These are phyloP conservation scores for Orthosia incerta DNA, from an alignment of 2,888 invertebrate species.

Conservation along the genomic window DNA sequence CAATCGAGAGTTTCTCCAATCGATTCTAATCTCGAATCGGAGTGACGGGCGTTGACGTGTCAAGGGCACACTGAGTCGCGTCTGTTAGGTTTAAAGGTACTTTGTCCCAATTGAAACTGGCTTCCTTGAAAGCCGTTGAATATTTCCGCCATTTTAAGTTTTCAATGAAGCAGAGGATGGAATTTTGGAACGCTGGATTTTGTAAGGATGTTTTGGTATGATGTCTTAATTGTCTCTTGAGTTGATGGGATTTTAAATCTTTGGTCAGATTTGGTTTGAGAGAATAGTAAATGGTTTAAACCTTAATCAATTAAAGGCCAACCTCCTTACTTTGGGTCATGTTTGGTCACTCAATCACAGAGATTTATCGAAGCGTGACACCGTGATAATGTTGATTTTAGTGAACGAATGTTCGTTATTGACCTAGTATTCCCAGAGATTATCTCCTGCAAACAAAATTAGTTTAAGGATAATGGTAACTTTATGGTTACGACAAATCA, in stretches of 20 bases:
- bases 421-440: too few species aligned
- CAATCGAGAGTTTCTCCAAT: slow-evolving; percentile 49
- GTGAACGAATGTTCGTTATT: too few species aligned
- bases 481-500: too few species aligned
- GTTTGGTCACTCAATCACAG: too few species aligned
- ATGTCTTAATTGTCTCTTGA: slow-evolving; percentile 11
- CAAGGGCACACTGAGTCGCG: slow-evolving; percentile 66
- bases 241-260: not conserved
- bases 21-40: slow-evolving; percentile 56
- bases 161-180: slow-evolving; percentile 46
- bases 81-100: slow-evolving; percentile 52
- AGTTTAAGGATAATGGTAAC: too few species aligned
- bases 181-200: slow-evolving; percentile 27
- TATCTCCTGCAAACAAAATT: too few species aligned
- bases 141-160: slow-evolving; percentile 54
- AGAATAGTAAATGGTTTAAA: too few species aligned
- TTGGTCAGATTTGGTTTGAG: not conserved
- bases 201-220: slow-evolving; percentile 5
- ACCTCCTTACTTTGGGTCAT: too few species aligned
- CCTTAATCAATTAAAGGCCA: too few species aligned
- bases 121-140: slow-evolving; percentile 52
- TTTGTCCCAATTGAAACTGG: slow-evolving; percentile 47
- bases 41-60: slow-evolving; percentile 57
- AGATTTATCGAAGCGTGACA: too few species aligned
- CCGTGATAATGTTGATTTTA: too few species aligned